Percentiles rank a stretch among this genome's conserved stretches.
Conservation (phyloP, 1,140 invertebrate species). For the Cydia strobilella region DNA sequence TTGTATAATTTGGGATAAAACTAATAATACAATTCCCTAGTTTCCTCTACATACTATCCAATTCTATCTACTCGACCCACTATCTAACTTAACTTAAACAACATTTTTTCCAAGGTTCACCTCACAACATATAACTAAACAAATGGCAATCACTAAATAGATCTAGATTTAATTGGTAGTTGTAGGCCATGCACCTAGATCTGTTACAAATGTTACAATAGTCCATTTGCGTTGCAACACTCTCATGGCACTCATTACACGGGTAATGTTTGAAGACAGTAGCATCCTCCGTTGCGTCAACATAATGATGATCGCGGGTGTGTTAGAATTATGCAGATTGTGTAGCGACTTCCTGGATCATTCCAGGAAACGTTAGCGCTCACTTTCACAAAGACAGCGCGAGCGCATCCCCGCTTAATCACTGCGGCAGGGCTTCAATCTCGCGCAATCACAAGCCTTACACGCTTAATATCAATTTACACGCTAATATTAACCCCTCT, state of each 20-base stretch:
- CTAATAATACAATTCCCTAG: too few relatives aligned
- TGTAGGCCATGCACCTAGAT: not conserved
- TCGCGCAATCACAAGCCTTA: conserved; percentile 21
- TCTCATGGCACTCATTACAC: conserved; percentile 33
- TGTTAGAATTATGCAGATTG: conserved; percentile 39
- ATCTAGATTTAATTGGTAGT: not conserved
- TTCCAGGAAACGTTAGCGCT: conserved; percentile 43
- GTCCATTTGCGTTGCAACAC: conserved; percentile 38
- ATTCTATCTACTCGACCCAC: too few relatives aligned
- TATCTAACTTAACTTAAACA: too few relatives aligned
- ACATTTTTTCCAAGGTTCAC: not conserved
- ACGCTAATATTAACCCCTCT: conserved; percentile 7
- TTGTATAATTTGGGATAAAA: too few relatives aligned
- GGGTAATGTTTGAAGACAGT: conserved; percentile 38
- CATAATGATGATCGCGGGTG: conserved; percentile 46
- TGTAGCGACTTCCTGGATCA: conserved; percentile 40
- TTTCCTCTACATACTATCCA: too few relatives aligned
- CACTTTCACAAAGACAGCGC: conserved; percentile 43
- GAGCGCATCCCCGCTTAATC: conserved; percentile 38
- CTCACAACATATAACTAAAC: not conserved
- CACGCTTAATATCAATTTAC: conserved; percentile 7
- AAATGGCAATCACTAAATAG: not conserved
- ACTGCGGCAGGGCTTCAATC: conserved; percentile 25
- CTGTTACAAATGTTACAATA: conserved; percentile 38
- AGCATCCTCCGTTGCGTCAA: conserved; percentile 48